Conservation (phyloP, 2,797 vertebrate species). For the Sebastes trivittatus region DNA sequence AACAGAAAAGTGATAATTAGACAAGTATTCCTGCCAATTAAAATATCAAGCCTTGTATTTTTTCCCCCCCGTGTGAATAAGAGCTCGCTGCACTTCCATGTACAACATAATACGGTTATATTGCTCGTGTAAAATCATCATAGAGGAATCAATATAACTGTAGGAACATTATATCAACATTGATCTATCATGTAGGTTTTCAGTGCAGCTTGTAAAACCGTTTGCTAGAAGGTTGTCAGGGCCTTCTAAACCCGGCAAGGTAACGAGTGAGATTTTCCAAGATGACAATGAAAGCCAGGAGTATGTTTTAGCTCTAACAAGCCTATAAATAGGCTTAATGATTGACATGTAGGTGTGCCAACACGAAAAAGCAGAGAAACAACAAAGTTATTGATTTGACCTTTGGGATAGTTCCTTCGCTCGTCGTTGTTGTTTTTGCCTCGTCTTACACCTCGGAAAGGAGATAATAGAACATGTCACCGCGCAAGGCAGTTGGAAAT, state of each 20-base stretch:
- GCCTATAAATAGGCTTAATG: constrained; percentile 70
- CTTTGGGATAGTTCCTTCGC: constrained; percentile 62
- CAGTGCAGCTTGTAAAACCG: not conserved
- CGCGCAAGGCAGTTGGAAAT: constrained; percentile 68
- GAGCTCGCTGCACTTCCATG: constrained; percentile 15
- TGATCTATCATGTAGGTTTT: not conserved
- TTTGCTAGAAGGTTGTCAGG: constrained; percentile 6
- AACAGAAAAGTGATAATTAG: constrained; percentile 84
- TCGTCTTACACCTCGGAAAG: constrained; percentile 50
- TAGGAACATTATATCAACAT: not conserved
- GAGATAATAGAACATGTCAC: constrained; percentile 75
- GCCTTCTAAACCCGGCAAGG: not conserved
- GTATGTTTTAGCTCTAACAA: constrained; percentile 40
- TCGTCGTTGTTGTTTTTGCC: constrained; percentile 63
- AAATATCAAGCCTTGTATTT: constrained; percentile 60
- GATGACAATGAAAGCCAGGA: constrained; percentile 18
- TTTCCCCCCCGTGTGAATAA: not conserved
- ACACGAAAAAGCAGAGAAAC: constrained; percentile 30
- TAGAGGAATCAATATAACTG: not conserved
- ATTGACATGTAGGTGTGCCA: constrained; percentile 62
- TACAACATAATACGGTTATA: constrained; percentile 27
- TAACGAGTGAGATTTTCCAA: constrained; percentile 22
- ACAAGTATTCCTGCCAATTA: constrained; percentile 82
- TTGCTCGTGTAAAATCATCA: not conserved
- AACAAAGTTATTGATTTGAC: constrained; percentile 75